These are phyloP conservation scores for Xylota sylvarum DNA, from an alignment of 2,888 invertebrate species.

Conservation along the genomic window DNA sequence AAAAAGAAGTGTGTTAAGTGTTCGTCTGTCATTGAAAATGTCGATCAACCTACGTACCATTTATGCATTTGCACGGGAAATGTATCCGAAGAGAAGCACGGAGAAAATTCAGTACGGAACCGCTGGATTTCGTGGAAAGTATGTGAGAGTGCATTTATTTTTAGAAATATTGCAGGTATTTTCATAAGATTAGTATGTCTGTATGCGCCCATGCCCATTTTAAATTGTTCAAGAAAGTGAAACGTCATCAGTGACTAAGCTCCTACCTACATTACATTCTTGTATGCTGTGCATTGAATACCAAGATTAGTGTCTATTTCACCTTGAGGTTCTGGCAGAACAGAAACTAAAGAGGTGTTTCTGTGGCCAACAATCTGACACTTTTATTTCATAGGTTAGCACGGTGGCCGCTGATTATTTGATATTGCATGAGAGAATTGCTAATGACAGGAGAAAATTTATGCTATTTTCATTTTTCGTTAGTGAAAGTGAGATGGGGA, in stretches of 20 bases:
- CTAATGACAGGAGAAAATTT: constrained; percentile 14
- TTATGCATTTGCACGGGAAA: constrained; percentile 92
- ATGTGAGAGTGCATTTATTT: constrained; percentile 83
- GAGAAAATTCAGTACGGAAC: constrained; percentile 92
- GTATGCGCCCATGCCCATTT: constrained; percentile 37
- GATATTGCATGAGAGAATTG: constrained; percentile 30
- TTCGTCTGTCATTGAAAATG: constrained; percentile 79
- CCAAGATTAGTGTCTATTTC: constrained; percentile 26
- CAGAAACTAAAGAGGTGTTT: background rate
- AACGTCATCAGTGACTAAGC: constrained; percentile 65
- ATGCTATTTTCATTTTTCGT: constrained; percentile 5
- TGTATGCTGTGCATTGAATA: constrained; percentile 35
- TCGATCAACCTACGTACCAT: constrained; percentile 84
- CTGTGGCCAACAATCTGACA: constrained; percentile 20
- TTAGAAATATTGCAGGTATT: constrained; percentile 79
- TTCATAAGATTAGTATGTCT: constrained; percentile 56
- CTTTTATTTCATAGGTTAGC: constrained; percentile 27
- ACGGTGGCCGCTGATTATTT: constrained; percentile 3
- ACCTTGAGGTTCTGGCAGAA: constrained; percentile 23
- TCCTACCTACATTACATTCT: constrained; percentile 26
- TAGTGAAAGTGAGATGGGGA: background rate
- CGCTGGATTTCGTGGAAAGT: constrained; percentile 94
- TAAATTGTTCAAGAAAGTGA: constrained; percentile 41
- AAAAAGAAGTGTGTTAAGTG: constrained; percentile 33
- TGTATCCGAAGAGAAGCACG: constrained; percentile 89